phyloP scores from a whole-genome alignment of 30 jellyfish, hydroid and myxozoan species.

The Aurelia aurita complex sp. Pacific region DNA sequence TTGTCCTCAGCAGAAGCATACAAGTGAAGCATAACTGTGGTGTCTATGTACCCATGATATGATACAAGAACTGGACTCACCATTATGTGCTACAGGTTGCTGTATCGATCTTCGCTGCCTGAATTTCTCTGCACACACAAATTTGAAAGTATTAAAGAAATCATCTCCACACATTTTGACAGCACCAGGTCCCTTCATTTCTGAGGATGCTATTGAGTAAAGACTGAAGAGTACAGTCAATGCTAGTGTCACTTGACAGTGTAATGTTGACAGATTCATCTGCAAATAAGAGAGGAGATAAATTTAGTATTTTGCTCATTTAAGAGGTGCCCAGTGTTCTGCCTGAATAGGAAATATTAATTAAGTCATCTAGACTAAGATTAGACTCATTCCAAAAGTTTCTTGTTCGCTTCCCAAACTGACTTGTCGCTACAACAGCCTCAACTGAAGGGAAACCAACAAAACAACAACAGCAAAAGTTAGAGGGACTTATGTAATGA shows the following conservation, averaged over 20 bases:
- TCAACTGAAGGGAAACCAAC: too few relatives aligned
- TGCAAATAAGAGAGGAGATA: neutral
- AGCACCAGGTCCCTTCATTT: constrained; percentile 31
- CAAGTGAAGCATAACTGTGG: too few relatives aligned
- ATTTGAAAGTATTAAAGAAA: constrained; percentile 19
- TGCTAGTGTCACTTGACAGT: constrained; percentile 15
- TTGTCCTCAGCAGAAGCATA: too few relatives aligned
- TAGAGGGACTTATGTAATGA: too few relatives aligned
- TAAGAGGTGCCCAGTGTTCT: neutral
- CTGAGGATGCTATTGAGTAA: constrained; percentile 2
- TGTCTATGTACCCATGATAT: too few relatives aligned
- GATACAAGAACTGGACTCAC: too few relatives aligned
- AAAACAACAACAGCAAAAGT: too few relatives aligned
- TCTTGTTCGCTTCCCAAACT: too few relatives aligned
- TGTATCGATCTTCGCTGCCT: constrained; percentile 30
- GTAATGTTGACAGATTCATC: constrained; percentile 47
- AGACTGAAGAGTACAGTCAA: constrained; percentile 28
- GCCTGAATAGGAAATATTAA: neutral
- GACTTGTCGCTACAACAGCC: too few relatives aligned
- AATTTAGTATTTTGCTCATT: neutral
- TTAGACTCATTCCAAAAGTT: too few relatives aligned
- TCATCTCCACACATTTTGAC: constrained; percentile 41
- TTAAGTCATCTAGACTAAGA: too few relatives aligned
- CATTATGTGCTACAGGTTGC: too few relatives aligned
- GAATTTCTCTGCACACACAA: neutral